These are phyloP conservation scores for Acanthosepion pharaonis DNA, from an alignment of 2,888 invertebrate genomes.

Conservation along the genomic window DNA sequence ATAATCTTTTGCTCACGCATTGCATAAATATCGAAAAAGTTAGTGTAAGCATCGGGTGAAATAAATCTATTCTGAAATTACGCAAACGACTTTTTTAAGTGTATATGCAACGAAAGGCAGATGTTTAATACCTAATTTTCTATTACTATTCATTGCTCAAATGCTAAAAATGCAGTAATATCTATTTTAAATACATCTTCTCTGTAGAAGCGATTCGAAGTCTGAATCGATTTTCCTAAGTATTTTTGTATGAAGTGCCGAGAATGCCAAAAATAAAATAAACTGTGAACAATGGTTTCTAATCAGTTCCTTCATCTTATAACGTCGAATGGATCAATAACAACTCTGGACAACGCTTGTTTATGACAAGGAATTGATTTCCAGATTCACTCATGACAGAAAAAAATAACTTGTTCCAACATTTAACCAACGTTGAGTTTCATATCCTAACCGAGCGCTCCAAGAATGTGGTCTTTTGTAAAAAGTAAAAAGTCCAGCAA, in stretches of 20 bases:
- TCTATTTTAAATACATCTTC: neutral
- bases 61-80: no score
- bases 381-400: neutral
- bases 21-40: no score
- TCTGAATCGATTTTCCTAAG: neutral
- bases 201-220: neutral
- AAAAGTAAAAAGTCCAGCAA: neutral
- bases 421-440: neutral
- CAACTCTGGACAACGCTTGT: neutral
- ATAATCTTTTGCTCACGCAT: no score
- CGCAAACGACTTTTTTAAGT: no score
- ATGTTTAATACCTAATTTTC: no score
- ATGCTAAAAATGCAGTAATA: neutral
- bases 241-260: neutral
- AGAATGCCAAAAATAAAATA: neutral
- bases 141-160: no score
- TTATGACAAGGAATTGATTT: neutral
- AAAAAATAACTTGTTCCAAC: neutral
- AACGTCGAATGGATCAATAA: conserved; percentile 3
- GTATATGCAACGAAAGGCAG: no score
- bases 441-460: neutral
- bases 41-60: no score
- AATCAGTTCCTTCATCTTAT: neutral
- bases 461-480: neutral
- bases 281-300: neutral